Evolutionary conservation across 2,113 vertebrate genomes (phyloP), one percentile per base, ranked within the genome.

Genomic region (Sialia sialis): DNA sequence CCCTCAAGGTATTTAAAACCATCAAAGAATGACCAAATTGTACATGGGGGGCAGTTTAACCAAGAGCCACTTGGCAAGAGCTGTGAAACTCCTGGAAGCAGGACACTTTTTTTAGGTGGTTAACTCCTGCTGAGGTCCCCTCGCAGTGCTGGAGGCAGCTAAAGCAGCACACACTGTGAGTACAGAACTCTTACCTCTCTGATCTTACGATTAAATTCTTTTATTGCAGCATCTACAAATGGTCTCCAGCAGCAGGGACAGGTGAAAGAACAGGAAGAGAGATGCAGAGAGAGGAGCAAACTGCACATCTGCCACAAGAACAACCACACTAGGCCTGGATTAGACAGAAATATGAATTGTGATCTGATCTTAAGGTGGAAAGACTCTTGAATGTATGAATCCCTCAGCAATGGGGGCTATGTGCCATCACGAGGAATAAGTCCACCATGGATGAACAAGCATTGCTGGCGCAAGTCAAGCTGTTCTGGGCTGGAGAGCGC

Each of bases 91-190:
- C 29, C 66, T 23, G n/a, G 4, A 36, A n/a, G 13, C 6, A 0
- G 44, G 60, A 23, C 10, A 3, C n/a, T 7, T 16, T 19, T 17
- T 46, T 4, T 29, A n/a, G n/a, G 46, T 5, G 13, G 16, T 22
- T 3, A 30, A 10, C 30, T 34, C 22, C 36, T 52, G 2, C n/a
- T 2, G 30, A 62, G 58, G 26, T 15, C 56, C 62, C 41, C 25
- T 3, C 1, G 62, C 55, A 78, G 70, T 3, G 1, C 74, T 8
- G 8, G 11, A 36, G 55, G 48, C 4, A 48, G 48, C 48, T 25
- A 10, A 15, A 73, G 60, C 44, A 64, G 60, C 32, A 11, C 55
- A 25, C 16, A 13, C 41, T 0, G 0, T 0, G 0, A 66, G 30
- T 23, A 43, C 30, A 25, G 36, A 66, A 8, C 29, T 39, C 16